phyloP scores from a whole-genome alignment of 2,113 vertebrate species.

The Salvelinus namaycush region DNA sequence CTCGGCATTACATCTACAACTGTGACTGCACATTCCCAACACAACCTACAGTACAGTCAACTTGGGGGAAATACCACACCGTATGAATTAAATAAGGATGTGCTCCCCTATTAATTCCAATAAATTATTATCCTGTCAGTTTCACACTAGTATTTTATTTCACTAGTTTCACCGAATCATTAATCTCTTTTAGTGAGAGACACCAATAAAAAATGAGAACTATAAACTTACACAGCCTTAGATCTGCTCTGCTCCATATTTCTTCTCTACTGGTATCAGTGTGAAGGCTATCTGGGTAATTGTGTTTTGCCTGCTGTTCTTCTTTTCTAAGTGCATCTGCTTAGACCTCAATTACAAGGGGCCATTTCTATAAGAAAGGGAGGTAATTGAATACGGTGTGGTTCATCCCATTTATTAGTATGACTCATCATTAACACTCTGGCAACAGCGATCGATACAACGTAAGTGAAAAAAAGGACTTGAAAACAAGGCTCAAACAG shows the following conservation, averaged over 20 bases:
- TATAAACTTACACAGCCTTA: constrained; percentile 30
- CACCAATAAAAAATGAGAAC: constrained; percentile 47
- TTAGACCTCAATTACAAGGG: constrained; percentile 52
- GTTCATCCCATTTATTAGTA: constrained; percentile 66
- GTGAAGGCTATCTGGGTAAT: constrained; percentile 40
- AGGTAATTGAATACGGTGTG: constrained; percentile 49
- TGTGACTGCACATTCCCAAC: constrained; percentile 7
- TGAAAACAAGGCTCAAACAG: constrained; percentile 47
- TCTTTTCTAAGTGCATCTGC: constrained; percentile 28
- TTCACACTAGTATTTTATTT: constrained; percentile 51
- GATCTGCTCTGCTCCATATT: not conserved
- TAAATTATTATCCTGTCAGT: constrained; percentile 57
- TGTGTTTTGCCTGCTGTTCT: constrained; percentile 35
- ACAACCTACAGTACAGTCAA: constrained; percentile 30
- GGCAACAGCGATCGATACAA: constrained; percentile 54
- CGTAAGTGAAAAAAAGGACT: constrained; percentile 64
- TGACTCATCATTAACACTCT: constrained; percentile 71
- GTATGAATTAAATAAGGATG: constrained; percentile 35
- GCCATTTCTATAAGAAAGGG: constrained; percentile 35
- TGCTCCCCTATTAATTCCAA: constrained; percentile 33
- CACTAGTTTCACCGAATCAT: constrained; percentile 50
- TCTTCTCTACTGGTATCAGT: not conserved
- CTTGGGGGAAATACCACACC: constrained; percentile 33
- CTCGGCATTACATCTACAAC: constrained; percentile 24
- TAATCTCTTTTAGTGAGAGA: constrained; percentile 36